Base-by-base conservation (phyloP, 2,113 vertebrate species). In the Psephotus haematonotus region DNA sequence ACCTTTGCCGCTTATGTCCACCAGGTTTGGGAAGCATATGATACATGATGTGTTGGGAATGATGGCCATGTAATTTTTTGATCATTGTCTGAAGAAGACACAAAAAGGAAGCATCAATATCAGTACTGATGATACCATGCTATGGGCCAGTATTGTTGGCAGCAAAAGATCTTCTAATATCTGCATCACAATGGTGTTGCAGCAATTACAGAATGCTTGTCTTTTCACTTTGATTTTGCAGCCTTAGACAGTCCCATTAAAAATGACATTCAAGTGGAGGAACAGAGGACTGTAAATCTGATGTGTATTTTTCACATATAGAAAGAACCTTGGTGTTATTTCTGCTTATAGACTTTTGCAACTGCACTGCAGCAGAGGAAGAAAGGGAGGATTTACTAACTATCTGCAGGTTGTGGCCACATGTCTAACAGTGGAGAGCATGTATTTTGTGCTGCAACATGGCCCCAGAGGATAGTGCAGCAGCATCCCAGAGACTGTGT, bases 221-320 rank as follows among this genome's bases (percentile, higher is more conserved):
- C 50, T 77, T 89, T 91, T 70, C 80, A 68, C 75, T 72, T 86
- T 64, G 43, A 15, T 90, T 86, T 88, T 81, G 23, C 55, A 84
- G 39, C 33, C 55, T 22, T 43, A 85, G 82, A 46, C 50, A 43
- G 49, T 90, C 86, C 76, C 72, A 63, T 90, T 90, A 68, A 81
- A 86, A 81, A 23, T 88, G 72, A 60, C 43, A 49, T 35, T 55
- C 3, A 6, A 79, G 47, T 88, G 71, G 92, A 78, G 24, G 65
- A 90, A 71, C 19, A 33, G 64, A 83, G 55, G 55, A 39, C 16
- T 93, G 81, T 24, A 92, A 78, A 77, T 70, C 64, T 71, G 39
- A 28, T 50, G 24, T 41, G 25, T 4, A 19, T 47, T 68, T 86
- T 41, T 53, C 76, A 64, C 35, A 20, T 33, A 14, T 3, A 55